Percentiles rank a stretch among this genome's conserved stretches.
Evolutionary conservation across 2,888 invertebrate genomes (phyloP).

Genomic region (Drosophila phalerata): DNA sequence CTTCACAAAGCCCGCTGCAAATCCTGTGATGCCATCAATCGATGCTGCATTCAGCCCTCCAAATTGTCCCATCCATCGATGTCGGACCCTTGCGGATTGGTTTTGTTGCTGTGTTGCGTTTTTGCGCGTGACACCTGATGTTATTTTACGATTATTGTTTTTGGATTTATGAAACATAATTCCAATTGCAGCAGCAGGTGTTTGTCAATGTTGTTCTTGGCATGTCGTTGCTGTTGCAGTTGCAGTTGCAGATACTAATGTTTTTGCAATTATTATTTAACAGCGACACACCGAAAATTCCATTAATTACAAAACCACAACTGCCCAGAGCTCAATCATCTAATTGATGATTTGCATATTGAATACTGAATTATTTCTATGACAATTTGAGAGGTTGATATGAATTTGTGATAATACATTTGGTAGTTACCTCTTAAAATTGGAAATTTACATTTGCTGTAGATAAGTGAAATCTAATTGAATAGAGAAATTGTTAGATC

Average conservation of each 20-base stretch:
- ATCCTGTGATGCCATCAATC: slow-evolving; percentile 13
- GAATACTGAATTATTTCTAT: neutral
- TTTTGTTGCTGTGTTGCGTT: slow-evolving; percentile 2
- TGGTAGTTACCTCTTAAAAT: neutral
- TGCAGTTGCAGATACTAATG: slow-evolving; percentile 26
- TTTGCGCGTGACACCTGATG: slow-evolving; percentile 80
- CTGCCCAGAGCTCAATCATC: slow-evolving; percentile 41
- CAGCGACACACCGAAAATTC: slow-evolving; percentile 34
- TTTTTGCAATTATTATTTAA: slow-evolving; percentile 56
- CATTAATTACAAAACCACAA: slow-evolving; percentile 63
- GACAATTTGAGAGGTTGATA: neutral
- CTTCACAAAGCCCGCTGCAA: slow-evolving; percentile 10
- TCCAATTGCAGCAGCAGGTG: slow-evolving; percentile 67
- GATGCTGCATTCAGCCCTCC: slow-evolving; percentile 13
- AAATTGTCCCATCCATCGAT: neutral
- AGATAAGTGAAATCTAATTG: neutral
- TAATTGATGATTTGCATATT: slow-evolving; percentile 44
- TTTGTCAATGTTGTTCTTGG: slow-evolving; percentile 17
- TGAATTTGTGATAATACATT: neutral
- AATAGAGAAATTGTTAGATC: neutral
- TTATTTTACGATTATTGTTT: slow-evolving; percentile 81
- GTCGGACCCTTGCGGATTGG: slow-evolving; percentile 8
- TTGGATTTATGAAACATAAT: slow-evolving; percentile 79
- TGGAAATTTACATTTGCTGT: neutral
- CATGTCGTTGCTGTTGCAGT: slow-evolving; percentile 7